Percentiles rank a stretch among this genome's conserved stretches.
These are phyloP conservation scores for Ceratosolen solmsi DNA, from an alignment of 1,140 invertebrate species.

Conservation along the genomic window DNA sequence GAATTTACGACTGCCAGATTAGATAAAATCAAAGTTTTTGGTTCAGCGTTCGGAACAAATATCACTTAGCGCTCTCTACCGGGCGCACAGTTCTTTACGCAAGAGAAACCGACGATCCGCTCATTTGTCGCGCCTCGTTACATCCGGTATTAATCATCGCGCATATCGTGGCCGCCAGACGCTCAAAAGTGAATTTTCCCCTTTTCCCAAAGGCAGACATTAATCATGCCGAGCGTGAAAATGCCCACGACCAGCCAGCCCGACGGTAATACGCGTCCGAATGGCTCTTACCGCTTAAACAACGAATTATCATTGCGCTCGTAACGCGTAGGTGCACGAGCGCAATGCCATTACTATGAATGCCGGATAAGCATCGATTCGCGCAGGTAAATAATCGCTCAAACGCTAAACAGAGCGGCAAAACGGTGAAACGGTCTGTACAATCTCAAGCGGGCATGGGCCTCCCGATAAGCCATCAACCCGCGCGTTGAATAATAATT, in stretches of 20 bases:
- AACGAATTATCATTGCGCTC: no score
- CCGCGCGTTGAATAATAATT: slow-evolving; percentile 24
- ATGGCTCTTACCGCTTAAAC: not conserved
- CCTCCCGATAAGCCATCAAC: slow-evolving; percentile 34
- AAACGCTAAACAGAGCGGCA: slow-evolving; percentile 32
- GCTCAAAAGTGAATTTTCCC: slow-evolving; percentile 2
- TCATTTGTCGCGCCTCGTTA: not conserved
- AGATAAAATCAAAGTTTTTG: no score
- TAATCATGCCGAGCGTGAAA: not conserved
- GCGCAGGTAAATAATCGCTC: slow-evolving; percentile 15
- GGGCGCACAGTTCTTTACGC: no score
- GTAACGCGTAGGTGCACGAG: not conserved
- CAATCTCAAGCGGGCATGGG: slow-evolving; percentile 27
- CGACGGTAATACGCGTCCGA: not conserved
- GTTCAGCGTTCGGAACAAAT: no score
- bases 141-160: not conserved
- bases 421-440: slow-evolving; percentile 32
- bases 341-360: slow-evolving; percentile 4
- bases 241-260: not conserved
- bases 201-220: not conserved
- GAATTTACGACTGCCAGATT: no score
- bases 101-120: not conserved
- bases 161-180: not conserved
- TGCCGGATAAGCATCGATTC: slow-evolving; percentile 16
- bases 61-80: no score